Conservation (phyloP, 2,888 invertebrate genomes). For the Cordylochernes scorpioides region DNA sequence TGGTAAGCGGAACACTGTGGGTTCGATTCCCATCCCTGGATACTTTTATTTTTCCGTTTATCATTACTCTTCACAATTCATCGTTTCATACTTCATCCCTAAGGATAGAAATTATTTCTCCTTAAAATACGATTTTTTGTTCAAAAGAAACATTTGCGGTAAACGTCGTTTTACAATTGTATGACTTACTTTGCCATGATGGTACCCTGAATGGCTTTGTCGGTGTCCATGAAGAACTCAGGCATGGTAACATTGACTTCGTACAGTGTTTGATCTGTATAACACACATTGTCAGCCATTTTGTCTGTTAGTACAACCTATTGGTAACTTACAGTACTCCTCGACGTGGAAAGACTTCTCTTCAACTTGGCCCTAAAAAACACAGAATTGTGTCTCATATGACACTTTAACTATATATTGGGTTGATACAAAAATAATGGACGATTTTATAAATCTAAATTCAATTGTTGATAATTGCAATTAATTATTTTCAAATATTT, state of each 20-base stretch:
- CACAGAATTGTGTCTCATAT: not conserved
- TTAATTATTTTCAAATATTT: too few species aligned
- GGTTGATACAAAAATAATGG: not conserved
- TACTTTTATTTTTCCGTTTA: too few species aligned
- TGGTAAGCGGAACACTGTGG: too few species aligned
- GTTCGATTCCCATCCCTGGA: too few species aligned
- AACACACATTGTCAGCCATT: not conserved
- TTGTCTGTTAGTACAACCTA: not conserved
- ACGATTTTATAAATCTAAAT: not conserved
- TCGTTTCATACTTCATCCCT: too few species aligned
- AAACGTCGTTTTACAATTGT: too few species aligned
- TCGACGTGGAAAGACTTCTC: slow-evolving; percentile 61
- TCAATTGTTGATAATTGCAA: not conserved
- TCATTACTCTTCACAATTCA: too few species aligned
- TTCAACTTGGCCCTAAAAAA: slow-evolving; percentile 44
- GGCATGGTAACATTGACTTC: slow-evolving; percentile 91
- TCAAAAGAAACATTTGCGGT: too few species aligned
- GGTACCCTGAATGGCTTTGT: slow-evolving; percentile 49
- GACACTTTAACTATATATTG: too few species aligned
- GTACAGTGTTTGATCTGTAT: slow-evolving; percentile 50
- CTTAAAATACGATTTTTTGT: too few species aligned
- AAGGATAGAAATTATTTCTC: too few species aligned
- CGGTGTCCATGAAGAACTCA: slow-evolving; percentile 66
- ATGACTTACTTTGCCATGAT: slow-evolving; percentile 49
- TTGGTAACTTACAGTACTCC: slow-evolving; percentile 41